These are phyloP conservation scores for Xylocopa sonorina DNA, from an alignment of 1,140 invertebrate species.

Conservation along the genomic window DNA sequence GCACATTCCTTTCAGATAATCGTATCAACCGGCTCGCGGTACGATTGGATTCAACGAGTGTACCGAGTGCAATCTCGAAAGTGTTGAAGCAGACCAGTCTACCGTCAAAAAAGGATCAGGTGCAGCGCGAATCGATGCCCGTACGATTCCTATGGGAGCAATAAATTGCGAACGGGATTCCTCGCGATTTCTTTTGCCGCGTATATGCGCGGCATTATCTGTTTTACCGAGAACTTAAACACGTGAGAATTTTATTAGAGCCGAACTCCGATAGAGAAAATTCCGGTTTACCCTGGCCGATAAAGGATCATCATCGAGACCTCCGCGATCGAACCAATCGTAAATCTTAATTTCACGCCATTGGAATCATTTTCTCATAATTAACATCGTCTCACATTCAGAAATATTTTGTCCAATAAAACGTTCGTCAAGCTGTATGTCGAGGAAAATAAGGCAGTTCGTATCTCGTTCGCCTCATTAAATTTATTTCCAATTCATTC, in stretches of 20 bases:
- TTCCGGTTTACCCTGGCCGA: neutral
- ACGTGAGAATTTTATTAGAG: slow-evolving; percentile 42
- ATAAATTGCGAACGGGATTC: slow-evolving; percentile 55
- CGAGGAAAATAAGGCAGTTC: neutral
- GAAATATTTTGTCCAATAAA: neutral
- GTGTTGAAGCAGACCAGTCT: slow-evolving; percentile 6
- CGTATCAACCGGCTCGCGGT: neutral
- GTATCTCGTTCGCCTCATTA: neutral
- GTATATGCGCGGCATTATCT: slow-evolving; percentile 2
- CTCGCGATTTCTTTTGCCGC: slow-evolving; percentile 18
- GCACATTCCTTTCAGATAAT: neutral
- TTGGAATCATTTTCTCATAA: neutral
- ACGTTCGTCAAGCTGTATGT: neutral
- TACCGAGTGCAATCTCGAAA: slow-evolving; percentile 22
- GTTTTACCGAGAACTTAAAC: too few relatives aligned
- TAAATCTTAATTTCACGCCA: neutral
- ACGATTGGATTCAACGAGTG: neutral
- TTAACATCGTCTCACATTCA: neutral
- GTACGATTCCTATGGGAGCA: slow-evolving; percentile 46
- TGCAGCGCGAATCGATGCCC: slow-evolving; percentile 42
- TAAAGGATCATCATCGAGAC: neutral
- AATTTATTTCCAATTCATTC: neutral
- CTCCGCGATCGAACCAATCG: neutral
- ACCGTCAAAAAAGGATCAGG: slow-evolving; percentile 37
- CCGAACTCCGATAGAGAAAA: neutral